phyloP scores from a whole-genome alignment of 2,888 invertebrate species.

The Anthoptus insignis region DNA sequence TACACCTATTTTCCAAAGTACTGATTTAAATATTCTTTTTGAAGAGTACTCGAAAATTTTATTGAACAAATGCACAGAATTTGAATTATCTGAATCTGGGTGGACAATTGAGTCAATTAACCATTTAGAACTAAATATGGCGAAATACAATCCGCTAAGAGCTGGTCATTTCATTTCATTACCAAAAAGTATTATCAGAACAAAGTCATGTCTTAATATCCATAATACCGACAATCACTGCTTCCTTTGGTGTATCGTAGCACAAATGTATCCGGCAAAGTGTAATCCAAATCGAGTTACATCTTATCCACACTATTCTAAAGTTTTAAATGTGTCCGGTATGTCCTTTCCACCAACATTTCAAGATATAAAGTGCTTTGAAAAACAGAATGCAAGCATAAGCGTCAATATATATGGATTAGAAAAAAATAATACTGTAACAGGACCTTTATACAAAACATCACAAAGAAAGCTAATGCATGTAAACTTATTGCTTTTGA shows the following conservation, averaged over 20 bases:
- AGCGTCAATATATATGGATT: not conserved
- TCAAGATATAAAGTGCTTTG: not conserved
- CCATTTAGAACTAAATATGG: constrained; percentile 12
- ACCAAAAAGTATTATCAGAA: constrained; percentile 5
- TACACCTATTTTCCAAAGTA: constrained; percentile 12
- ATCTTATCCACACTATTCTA: constrained; percentile 12
- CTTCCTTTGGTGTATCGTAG: constrained; percentile 7
- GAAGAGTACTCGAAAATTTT: not conserved
- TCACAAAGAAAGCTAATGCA: not conserved
- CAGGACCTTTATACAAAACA: not conserved
- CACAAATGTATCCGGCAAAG: constrained; percentile 4
- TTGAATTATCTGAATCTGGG: constrained; percentile 1
- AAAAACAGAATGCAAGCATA: not conserved
- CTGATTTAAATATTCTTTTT: constrained; percentile 7
- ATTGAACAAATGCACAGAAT: constrained; percentile 1
- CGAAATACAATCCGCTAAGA: constrained; percentile 8
- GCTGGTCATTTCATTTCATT: constrained; percentile 4
- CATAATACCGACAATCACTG: not conserved
- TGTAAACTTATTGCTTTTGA: not conserved
- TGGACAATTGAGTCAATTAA: constrained; percentile 4
- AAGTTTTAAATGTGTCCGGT: constrained; percentile 5
- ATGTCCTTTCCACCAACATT: not conserved
- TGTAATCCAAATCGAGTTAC: constrained; percentile 7
- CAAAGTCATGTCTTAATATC: constrained; percentile 18
- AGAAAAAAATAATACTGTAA: not conserved